These are phyloP conservation scores for Bemisia tabaci DNA, from an alignment of 1,140 invertebrate genomes.

Conservation along the genomic window DNA sequence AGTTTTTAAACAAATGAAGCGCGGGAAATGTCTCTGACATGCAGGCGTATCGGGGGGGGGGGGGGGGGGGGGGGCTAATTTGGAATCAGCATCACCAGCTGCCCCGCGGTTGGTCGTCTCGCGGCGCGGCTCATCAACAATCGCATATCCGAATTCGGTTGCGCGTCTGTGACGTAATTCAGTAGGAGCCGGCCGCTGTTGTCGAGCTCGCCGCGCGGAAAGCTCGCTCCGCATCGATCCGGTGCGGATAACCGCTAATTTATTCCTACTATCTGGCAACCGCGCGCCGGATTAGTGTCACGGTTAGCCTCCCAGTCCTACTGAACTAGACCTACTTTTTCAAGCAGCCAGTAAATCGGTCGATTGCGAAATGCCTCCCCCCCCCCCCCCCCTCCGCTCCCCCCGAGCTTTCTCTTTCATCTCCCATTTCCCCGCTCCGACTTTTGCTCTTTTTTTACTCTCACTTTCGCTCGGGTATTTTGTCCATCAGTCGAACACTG, in stretches of 20 bases:
- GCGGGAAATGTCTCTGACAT: no score
- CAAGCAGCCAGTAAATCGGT: not conserved
- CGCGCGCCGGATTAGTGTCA: not conserved
- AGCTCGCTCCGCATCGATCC: no score
- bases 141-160: not conserved
- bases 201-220: no score
- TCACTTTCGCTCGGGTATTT: not conserved
- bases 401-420: not conserved
- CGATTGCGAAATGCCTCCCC: not conserved
- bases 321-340: not conserved
- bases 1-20: no score
- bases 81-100: no score
- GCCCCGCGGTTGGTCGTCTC: not conserved
- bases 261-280: no score
- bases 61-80: no score
- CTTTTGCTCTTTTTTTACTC: not conserved
- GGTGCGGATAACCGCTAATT: no score
- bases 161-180: not conserved
- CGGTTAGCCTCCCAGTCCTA: not conserved
- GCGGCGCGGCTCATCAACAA: not conserved
- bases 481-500: no score
- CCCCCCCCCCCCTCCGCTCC: not conserved
- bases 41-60: no score
- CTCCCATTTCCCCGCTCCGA: not conserved
- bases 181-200: no score